Evolutionary conservation across 2,797 vertebrate genomes (phyloP).

Genomic region (Sebastes hubbsi): DNA sequence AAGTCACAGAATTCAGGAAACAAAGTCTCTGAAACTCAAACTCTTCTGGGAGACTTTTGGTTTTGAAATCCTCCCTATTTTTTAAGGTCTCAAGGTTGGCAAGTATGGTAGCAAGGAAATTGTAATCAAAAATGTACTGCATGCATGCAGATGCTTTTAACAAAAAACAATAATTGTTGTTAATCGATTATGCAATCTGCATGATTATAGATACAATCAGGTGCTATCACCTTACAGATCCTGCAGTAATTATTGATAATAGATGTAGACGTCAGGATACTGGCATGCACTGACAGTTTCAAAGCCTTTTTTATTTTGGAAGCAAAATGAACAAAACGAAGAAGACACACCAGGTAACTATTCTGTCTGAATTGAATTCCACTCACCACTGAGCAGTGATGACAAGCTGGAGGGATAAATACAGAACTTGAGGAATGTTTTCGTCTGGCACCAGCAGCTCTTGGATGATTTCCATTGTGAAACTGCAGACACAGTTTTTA

Average conservation of each 20-base stretch:
- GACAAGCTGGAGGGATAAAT: slow-evolving; percentile 2
- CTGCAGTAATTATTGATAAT: neutral
- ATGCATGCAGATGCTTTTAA: neutral
- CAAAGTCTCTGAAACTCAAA: too few species aligned
- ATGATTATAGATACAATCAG: neutral
- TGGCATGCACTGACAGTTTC: neutral
- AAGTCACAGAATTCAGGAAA: too few species aligned
- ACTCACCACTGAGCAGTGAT: slow-evolving; percentile 12
- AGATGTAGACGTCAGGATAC: neutral
- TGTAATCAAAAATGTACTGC: neutral
- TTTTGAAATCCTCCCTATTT: too few species aligned
- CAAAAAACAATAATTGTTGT: neutral
- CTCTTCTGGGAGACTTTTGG: too few species aligned
- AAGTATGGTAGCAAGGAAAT: too few species aligned
- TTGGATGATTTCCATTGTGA: slow-evolving; percentile 36
- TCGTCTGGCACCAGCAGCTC: slow-evolving; percentile 6
- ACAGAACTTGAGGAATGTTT: neutral
- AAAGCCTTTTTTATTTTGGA: neutral
- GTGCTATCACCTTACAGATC: neutral
- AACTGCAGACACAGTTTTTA: slow-evolving; percentile 3
- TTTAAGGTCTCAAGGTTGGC: too few species aligned
- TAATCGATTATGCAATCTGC: neutral
- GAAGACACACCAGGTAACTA: neutral
- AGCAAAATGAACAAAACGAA: neutral
- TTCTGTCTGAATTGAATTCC: neutral